Evolutionary conservation across 2,888 invertebrate genomes (phyloP).

Genomic region (Lasioglossum marginatum): DNA sequence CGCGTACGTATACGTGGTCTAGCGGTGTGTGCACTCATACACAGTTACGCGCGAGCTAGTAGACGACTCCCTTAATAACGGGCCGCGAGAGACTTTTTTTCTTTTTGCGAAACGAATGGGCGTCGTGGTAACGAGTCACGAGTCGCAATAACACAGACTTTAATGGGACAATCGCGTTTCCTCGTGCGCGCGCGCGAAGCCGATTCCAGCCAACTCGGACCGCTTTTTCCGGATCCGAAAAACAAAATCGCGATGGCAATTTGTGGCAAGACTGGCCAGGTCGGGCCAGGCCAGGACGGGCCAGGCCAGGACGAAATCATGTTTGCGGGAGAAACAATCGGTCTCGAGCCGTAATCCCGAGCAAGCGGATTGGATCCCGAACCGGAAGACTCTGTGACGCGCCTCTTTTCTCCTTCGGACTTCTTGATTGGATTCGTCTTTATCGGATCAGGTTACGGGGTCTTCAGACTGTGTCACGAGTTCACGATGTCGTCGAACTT

Average conservation of each 20-base stretch:
- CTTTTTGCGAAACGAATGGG: background rate
- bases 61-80: too few relatives aligned
- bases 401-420: constrained; percentile 29
- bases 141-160: background rate
- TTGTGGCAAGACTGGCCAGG: background rate
- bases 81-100: background rate
- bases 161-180: constrained; percentile 12
- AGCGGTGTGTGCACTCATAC: too few relatives aligned
- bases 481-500: constrained; percentile 29
- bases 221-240: background rate
- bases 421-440: constrained; percentile 49
- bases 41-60: too few relatives aligned
- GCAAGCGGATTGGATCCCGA: too few relatives aligned
- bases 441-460: constrained; percentile 40
- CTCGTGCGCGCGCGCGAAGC: background rate
- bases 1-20: too few relatives aligned
- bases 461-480: constrained; percentile 33
- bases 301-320: background rate
- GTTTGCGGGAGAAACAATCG: constrained; percentile 10
- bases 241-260: background rate
- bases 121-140: constrained; percentile 2
- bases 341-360: background rate
- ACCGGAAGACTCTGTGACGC: background rate
- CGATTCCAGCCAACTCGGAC: background rate
- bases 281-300: background rate